phyloP scores from a whole-genome alignment of 2,113 vertebrate species.

The Charadrius vociferus region DNA sequence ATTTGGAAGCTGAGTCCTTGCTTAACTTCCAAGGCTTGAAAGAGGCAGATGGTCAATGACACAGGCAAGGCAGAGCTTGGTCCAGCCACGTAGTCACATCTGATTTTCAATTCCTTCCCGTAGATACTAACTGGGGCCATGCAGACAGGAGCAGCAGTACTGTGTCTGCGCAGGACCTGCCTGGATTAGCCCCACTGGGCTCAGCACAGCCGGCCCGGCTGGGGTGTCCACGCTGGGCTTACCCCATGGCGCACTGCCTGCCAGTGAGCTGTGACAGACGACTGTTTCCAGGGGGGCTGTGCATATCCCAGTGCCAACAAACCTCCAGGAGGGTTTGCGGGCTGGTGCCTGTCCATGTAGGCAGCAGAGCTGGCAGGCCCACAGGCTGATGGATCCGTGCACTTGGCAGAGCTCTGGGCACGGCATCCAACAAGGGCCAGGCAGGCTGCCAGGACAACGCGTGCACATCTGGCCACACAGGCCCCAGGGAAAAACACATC shows the following conservation, averaged over 20 bases:
- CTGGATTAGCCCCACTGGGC: fast-evolving
- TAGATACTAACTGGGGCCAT: fast-evolving
- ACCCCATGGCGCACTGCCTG: not conserved
- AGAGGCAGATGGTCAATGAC: not conserved
- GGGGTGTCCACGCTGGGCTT: fast-evolving
- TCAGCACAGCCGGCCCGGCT: not conserved
- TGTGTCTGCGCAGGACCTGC: not conserved
- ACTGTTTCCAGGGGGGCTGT: not conserved
- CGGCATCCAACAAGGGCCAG: fast-evolving
- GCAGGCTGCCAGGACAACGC: not conserved
- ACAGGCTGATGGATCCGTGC: not conserved
- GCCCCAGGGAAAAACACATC: fast-evolving
- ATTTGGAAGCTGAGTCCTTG: not conserved
- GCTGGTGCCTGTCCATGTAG: not conserved
- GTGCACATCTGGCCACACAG: fast-evolving
- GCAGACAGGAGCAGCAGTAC: not conserved
- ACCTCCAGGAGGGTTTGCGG: too few relatives aligned
- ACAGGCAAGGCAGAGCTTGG: not conserved
- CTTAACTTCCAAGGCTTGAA: not conserved
- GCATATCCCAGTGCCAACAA: fast-evolving
- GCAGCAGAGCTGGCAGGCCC: not conserved
- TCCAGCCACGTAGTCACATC: not conserved
- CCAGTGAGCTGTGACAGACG: fast-evolving
- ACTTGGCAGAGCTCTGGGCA: not conserved
- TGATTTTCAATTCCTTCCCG: not conserved